Evolutionary conservation across 2,797 vertebrate species (phyloP).

Genomic region (Falco berigora): DNA sequence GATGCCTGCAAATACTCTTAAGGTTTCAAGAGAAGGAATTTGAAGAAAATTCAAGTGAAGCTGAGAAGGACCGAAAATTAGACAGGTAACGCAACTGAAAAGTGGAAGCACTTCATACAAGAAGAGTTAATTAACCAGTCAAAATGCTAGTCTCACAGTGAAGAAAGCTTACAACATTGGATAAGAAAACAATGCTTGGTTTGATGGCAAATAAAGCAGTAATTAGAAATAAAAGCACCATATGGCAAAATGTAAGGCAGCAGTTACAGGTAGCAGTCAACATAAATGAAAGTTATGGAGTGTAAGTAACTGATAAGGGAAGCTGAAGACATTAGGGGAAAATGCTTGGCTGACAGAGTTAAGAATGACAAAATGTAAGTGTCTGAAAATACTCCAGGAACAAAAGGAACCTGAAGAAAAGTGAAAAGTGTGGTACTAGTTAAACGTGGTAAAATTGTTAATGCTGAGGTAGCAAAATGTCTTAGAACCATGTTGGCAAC

Average conservation of each 20-base stretch:
- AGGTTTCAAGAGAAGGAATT: not conserved
- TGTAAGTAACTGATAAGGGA: not conserved
- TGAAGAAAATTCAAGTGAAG: not conserved
- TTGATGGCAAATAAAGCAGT: not conserved
- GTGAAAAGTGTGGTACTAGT: not conserved
- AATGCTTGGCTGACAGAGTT: not conserved
- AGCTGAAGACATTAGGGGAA: not conserved
- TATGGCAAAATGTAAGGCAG: not conserved
- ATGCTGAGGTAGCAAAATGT: not conserved
- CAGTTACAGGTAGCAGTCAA: constrained; percentile 13
- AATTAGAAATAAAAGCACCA: constrained; percentile 30
- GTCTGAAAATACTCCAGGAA: not conserved
- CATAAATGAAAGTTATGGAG: not conserved
- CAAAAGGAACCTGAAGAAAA: not conserved
- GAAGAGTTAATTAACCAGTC: not conserved
- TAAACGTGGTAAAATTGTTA: not conserved
- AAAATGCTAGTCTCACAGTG: not conserved
- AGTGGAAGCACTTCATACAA: not conserved
- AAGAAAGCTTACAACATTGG: not conserved
- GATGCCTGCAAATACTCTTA: not conserved
- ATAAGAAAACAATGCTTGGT: not conserved
- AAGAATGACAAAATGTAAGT: not conserved
- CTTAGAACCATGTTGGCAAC: not conserved
- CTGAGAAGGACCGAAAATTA: not conserved
- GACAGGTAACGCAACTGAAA: not conserved